Evolutionary conservation across 2,113 vertebrate species (phyloP).

Genomic region (Gopherus flavomarginatus): DNA sequence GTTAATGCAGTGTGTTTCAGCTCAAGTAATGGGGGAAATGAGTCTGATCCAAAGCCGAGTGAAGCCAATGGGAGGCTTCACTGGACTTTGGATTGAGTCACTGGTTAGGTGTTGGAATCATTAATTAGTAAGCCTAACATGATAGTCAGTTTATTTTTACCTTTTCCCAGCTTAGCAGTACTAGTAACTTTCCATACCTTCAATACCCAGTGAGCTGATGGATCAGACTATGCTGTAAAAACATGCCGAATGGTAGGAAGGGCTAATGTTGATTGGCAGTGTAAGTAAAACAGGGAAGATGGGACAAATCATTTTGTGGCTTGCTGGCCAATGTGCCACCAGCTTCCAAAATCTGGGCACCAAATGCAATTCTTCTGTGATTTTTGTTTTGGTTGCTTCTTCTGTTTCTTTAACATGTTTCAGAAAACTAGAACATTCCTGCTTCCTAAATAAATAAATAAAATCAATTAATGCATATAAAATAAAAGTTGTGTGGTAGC

Average conservation of each 20-base stretch:
- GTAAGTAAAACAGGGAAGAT: slow-evolving; percentile 22
- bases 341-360: not conserved
- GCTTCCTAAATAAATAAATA: not conserved
- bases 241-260: accelerated
- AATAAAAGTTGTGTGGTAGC: not conserved
- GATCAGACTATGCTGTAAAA: slow-evolving; percentile 4
- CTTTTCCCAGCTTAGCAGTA: not conserved
- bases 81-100: not conserved
- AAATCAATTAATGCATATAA: not conserved
- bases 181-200: not conserved
- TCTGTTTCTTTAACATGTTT: not conserved
- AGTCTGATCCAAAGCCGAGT: not conserved
- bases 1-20: not conserved
- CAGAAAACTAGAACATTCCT: not conserved
- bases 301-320: slow-evolving; percentile 46
- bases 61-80: not conserved
- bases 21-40: not conserved
- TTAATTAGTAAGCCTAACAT: not conserved
- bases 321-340: not conserved
- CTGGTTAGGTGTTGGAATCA: not conserved
- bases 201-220: slow-evolving; percentile 23
- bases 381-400: not conserved
- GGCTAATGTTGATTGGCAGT: not conserved
- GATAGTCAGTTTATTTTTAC: not conserved
- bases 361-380: not conserved